A percentile compares a stretch with the other conserved stretches of the same genome.
Evolutionary conservation across 35 echinoderm and acorn worm genomes (phyloP).

Genomic region (Ptychodera flava): DNA sequence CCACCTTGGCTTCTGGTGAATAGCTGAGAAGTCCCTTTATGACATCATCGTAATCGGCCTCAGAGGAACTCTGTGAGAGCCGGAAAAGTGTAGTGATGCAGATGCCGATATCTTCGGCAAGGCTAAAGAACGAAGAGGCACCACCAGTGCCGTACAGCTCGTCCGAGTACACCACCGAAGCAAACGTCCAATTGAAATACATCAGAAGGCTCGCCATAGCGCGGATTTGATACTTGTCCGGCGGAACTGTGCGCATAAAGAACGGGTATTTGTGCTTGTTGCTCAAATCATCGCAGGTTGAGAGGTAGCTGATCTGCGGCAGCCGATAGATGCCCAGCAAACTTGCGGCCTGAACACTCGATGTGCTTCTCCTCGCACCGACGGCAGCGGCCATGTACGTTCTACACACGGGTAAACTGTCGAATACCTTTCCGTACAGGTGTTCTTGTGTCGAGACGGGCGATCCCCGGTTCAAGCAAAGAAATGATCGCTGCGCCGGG

Average conservation of each 20-base stretch:
- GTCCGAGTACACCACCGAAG: constrained; percentile 54
- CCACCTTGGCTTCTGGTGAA: not conserved
- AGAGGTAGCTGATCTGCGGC: constrained; percentile 46
- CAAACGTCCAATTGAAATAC: constrained; percentile 52
- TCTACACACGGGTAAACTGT: not conserved
- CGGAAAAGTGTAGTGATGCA: constrained; percentile 16
- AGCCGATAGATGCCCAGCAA: constrained; percentile 45
- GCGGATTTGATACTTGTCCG: constrained; percentile 47
- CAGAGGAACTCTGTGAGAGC: not conserved
- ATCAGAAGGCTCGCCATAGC: constrained; percentile 51
- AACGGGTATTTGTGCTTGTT: constrained; percentile 40
- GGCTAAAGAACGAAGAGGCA: not conserved
- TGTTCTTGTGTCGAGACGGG: not conserved
- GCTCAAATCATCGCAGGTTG: constrained; percentile 53
- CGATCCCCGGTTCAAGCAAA: not conserved
- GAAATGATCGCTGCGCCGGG: constrained; percentile 3
- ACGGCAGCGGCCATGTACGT: constrained; percentile 35
- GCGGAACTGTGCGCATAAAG: constrained; percentile 54
- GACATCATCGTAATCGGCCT: constrained; percentile 4
- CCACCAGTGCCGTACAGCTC: constrained; percentile 63
- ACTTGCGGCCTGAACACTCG: constrained; percentile 57
- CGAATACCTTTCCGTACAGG: not conserved
- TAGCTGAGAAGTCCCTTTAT: not conserved
- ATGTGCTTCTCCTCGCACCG: constrained; percentile 54
- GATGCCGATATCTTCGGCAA: constrained; percentile 21